A percentile compares a stretch with the other conserved stretches of the same genome.
Evolutionary conservation across 2,797 vertebrate species (phyloP).

Genomic region (Ctenopoma kingsleyae): DNA sequence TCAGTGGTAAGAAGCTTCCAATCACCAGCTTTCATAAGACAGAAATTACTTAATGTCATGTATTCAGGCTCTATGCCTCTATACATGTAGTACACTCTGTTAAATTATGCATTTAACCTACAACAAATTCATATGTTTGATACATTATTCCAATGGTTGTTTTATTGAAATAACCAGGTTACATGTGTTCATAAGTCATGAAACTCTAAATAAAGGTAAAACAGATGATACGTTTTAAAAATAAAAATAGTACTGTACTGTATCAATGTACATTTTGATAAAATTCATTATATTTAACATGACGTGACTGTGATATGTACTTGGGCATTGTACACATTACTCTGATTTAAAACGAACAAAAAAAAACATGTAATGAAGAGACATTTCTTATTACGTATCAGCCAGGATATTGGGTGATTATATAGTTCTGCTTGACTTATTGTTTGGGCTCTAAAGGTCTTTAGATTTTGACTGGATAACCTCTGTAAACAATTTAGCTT

Average conservation of each 20-base stretch:
- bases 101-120: neutral
- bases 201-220: too few species aligned
- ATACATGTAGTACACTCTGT: neutral
- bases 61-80: neutral
- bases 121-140: neutral
- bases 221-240: too few species aligned
- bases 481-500: neutral
- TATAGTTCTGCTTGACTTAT: neutral
- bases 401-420: neutral
- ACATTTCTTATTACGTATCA: neutral
- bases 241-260: too few species aligned
- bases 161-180: neutral
- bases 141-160: neutral
- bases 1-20: constrained; percentile 81
- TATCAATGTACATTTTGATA: too few species aligned
- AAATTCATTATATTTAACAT: too few species aligned
- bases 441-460: neutral
- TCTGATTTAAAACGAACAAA: too few species aligned
- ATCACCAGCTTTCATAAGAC: neutral
- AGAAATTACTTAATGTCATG: neutral
- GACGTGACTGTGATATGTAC: too few species aligned
- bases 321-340: too few species aligned
- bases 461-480: neutral
- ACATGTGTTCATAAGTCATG: too few species aligned
- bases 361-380: too few species aligned